Base-by-base conservation (phyloP, 2,113 vertebrate genomes). In the Alouatta palliata region DNA sequence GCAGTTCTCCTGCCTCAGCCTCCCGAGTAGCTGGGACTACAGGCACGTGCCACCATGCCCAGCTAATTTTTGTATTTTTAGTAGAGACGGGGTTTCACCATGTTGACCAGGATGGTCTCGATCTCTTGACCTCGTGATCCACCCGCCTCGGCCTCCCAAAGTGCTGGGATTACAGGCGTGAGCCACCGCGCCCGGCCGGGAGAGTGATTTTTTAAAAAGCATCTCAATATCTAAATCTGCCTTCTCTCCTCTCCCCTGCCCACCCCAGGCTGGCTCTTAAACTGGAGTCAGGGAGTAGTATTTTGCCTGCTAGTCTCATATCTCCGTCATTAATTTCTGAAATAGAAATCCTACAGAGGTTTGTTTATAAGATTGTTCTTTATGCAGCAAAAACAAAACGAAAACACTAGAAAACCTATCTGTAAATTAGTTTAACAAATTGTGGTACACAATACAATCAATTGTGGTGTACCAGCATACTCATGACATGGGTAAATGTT, bases 381-480 rank as follows among this genome's bases (percentile, higher is more conserved):
- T n/a, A 35, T 27, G 37, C 20, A 80, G 35, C 54, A 52, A 85
- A 80, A 88, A 30, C 25, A 64, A 56, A 87, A 71, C 12, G 90
- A 61, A 83, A 77, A 8, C 37, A 17, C 3, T 27, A 64, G 21
- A 2, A 64, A n/a, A 25, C 6, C 25, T 16, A 43, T 35, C 45
- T 27, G 64, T 17, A 40, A 19, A 20, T 40, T 27, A 40, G 35
- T 84, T 43, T 66, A 40, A 82, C 54, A 54, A 76, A 82, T 4
- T 27, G 56, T 20, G 35, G 17, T 40, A 76, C 68, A 61, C 23
- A 12, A 23, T 37, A 45, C 16, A 52, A 52, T 16, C 52, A 13
- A 32, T 16, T 19, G 4, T 3, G 2, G 56, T 19, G 45, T 56
- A 11, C n/a, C 2, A 7, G 6, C 1, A 0, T 27, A 1, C 21